phyloP scores from a whole-genome alignment of 2,888 invertebrate species.

The Leucophenga maculata region DNA sequence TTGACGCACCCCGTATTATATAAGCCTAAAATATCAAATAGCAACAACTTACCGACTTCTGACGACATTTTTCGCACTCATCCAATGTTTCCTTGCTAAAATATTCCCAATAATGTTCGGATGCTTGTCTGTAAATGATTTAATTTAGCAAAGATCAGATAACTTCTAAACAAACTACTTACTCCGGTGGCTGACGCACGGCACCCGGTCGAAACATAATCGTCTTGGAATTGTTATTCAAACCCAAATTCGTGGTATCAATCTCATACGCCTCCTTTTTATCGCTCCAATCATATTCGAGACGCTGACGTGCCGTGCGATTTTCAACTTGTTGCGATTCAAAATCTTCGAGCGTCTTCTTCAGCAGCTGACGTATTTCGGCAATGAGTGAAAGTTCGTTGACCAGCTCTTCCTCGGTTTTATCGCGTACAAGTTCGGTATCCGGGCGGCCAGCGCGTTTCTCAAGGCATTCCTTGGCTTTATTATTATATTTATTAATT shows the following conservation, averaged over 20 bases:
- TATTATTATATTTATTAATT: too few species aligned
- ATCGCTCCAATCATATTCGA: slow-evolving; percentile 94
- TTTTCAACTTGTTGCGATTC: slow-evolving; percentile 82
- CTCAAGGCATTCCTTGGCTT: slow-evolving; percentile 81
- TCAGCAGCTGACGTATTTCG: slow-evolving; percentile 78
- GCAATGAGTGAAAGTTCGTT: slow-evolving; percentile 82
- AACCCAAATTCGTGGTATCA: slow-evolving; percentile 79
- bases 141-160: slow-evolving; percentile 11
- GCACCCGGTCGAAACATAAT: slow-evolving; percentile 87
- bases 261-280: slow-evolving; percentile 86
- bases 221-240: slow-evolving; percentile 80
- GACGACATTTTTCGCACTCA: slow-evolving; percentile 82
- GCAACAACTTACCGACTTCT: slow-evolving; percentile 77
- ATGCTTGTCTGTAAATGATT: slow-evolving; percentile 78
- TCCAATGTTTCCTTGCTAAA: slow-evolving; percentile 85
- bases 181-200: slow-evolving; percentile 84
- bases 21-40: neutral
- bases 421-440: slow-evolving; percentile 83
- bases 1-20: too few species aligned
- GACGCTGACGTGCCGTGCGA: slow-evolving; percentile 84
- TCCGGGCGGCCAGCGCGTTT: slow-evolving; percentile 80
- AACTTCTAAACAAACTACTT: slow-evolving; percentile 59
- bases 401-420: slow-evolving; percentile 83
- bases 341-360: slow-evolving; percentile 78
- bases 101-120: slow-evolving; percentile 88